phyloP scores from a whole-genome alignment of 2,797 vertebrate genomes.

The Ptychadena robeensis region DNA sequence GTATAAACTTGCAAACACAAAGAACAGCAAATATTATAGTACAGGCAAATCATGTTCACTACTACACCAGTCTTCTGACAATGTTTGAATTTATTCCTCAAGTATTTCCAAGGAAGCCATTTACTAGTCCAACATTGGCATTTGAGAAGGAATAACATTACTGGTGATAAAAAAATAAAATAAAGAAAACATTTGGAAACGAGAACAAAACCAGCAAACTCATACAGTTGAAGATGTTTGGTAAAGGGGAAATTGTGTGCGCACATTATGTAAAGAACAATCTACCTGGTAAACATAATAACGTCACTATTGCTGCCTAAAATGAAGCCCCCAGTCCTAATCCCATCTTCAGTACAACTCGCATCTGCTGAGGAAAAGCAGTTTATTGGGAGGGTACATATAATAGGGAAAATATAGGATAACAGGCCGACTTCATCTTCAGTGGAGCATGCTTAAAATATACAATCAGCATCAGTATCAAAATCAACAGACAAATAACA shows the following conservation, averaged over 20 bases:
- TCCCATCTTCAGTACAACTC: neutral
- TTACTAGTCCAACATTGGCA: neutral
- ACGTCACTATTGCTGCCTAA: neutral
- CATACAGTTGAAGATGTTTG: neutral
- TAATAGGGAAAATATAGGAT: neutral
- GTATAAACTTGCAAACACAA: too few relatives aligned
- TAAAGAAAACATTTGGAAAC: too few relatives aligned
- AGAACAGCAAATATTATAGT: too few relatives aligned
- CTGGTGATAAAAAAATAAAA: too few relatives aligned
- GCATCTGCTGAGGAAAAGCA: neutral
- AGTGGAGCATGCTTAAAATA: too few relatives aligned
- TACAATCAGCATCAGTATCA: too few relatives aligned
- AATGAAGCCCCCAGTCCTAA: neutral
- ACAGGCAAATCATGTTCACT: neutral
- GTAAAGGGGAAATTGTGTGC: neutral
- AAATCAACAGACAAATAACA: neutral
- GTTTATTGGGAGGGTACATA: neutral
- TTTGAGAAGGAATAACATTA: too few relatives aligned
- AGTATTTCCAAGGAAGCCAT: neutral
- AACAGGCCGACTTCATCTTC: neutral
- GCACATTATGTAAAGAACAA: neutral
- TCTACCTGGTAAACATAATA: neutral
- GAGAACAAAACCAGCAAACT: too few relatives aligned
- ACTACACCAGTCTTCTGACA: neutral
- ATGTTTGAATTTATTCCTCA: neutral